Evolutionary conservation across 2,888 invertebrate species (phyloP), one percentile per base, ranked within the genome.

Genomic region (Lithophane semibrunnea): DNA sequence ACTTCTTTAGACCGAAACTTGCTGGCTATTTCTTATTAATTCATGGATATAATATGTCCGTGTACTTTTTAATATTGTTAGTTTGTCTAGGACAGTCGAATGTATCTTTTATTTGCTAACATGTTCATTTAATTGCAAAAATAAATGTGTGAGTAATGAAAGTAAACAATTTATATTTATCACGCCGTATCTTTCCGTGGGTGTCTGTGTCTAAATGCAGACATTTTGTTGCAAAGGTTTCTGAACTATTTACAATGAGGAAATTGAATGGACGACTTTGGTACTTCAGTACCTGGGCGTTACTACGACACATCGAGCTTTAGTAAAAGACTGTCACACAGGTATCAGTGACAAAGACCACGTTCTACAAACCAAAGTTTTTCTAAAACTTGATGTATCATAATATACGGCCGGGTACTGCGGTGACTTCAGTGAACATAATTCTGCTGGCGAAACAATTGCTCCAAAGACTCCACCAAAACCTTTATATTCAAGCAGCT

Each of bases 11-110:
- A 37, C 37, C 74, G 1, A 21, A 72, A 79, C 75, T 73, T 75
- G 71, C n/a, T n/a, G 37, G 52, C 66, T 52, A 72, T 80, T 80
- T 72, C 82, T 80, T 75, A 64, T n/a, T 72, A 69, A 84, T 84
- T 75, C 75, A 68, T 29, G 60, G 56, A 75, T 37, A 37, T 37
- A 84, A 72, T 63, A 42, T 80, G 18, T 58, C 29, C 1, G 37
- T 37, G 16, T 69, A 52, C 44, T 65, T n/a, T 10, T 47, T 24
- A 3, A 52, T 58, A 60, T 60, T 66, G 12, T n/a, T 65, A n/a
- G 12, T 52, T 60, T 29, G 18, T 66, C 44, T 52, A 21, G 13
- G 37, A 63, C 37, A 16, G 37, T 63, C 18, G 12, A 49, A 44
- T 64, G 42, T 24, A 24, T 56, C n/a, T 49, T 10, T 24, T 16